Conservation (phyloP, 2,888 invertebrate species). For the Alentia gelatinosa region DNA sequence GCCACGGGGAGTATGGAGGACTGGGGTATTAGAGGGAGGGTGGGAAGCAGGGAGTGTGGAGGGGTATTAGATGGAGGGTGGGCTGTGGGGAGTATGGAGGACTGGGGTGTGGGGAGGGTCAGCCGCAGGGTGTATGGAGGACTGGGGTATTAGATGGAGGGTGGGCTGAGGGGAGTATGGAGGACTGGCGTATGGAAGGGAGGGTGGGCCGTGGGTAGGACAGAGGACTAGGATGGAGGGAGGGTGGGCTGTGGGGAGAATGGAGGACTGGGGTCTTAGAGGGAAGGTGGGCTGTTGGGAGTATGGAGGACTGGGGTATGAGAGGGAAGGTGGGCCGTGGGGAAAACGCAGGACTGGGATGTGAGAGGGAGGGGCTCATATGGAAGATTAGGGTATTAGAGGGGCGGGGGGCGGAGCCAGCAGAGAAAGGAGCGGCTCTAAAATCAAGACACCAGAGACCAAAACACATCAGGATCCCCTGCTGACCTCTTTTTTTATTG, state of each 20-base stretch:
- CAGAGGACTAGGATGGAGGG: not conserved
- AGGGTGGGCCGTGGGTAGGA: too few relatives aligned
- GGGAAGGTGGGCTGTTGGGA: not conserved
- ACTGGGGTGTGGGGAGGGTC: not conserved
- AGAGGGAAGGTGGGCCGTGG: not conserved
- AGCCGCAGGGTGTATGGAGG: not conserved
- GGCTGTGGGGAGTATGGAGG: not conserved
- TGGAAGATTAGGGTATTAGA: not conserved
- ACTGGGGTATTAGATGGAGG: not conserved
- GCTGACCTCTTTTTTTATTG: too few relatives aligned
- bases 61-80: not conserved
- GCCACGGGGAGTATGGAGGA: not conserved
- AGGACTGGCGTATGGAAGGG: not conserved
- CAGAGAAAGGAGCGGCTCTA: too few relatives aligned
- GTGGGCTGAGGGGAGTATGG: not conserved
- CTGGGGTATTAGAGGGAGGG: not conserved
- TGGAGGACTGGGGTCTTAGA: not conserved
- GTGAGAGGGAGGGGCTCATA: not conserved
- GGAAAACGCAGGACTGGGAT: too few relatives aligned
- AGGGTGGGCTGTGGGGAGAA: not conserved
- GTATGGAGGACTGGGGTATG: not conserved
- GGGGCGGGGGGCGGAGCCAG: too few relatives aligned
- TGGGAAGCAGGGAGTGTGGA: not conserved
- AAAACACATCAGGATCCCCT: too few relatives aligned
- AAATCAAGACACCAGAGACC: too few relatives aligned